Percentiles rank a stretch among this genome's conserved stretches.
These are phyloP conservation scores for Vipera ursinii DNA, from an alignment of 2,797 vertebrate species.

Conservation along the genomic window DNA sequence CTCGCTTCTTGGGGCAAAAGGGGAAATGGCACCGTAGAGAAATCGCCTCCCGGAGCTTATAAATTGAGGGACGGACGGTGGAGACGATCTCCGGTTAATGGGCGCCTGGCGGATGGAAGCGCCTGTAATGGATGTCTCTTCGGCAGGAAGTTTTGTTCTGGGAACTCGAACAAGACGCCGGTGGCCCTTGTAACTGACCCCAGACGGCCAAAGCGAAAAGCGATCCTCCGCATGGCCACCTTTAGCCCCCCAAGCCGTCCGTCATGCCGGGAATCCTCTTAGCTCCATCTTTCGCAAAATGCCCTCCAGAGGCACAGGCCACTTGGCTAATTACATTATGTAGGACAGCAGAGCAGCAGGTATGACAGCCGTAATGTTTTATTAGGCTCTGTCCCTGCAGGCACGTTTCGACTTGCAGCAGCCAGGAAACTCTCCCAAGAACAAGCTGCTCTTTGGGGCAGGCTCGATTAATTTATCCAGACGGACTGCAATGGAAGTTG, in stretches of 20 bases:
- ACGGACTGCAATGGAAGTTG: background rate
- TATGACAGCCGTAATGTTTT: background rate
- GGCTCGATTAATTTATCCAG: background rate
- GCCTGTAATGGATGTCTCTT: background rate
- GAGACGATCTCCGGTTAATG: background rate
- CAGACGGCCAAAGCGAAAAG: background rate
- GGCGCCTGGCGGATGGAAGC: background rate
- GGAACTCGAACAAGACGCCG: background rate
- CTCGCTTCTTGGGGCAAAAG: background rate
- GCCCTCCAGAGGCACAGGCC: constrained; percentile 10
- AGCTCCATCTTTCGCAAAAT: background rate
- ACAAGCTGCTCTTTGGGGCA: background rate
- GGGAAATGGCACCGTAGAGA: background rate
- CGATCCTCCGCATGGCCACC: constrained; percentile 22
- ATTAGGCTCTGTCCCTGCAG: background rate
- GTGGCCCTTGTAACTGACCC: background rate
- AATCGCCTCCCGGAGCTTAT: constrained; percentile 40
- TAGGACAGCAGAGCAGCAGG: constrained; percentile 21
- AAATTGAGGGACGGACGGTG: background rate
- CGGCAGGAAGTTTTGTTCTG: background rate
- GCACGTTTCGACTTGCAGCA: background rate
- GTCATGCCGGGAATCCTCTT: background rate
- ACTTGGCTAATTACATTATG: constrained; percentile 36
- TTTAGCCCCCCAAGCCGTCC: constrained; percentile 28
- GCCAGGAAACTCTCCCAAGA: background rate